Evolutionary conservation across 2,888 invertebrate species (phyloP).

Genomic region (Lithophane ornitopus): DNA sequence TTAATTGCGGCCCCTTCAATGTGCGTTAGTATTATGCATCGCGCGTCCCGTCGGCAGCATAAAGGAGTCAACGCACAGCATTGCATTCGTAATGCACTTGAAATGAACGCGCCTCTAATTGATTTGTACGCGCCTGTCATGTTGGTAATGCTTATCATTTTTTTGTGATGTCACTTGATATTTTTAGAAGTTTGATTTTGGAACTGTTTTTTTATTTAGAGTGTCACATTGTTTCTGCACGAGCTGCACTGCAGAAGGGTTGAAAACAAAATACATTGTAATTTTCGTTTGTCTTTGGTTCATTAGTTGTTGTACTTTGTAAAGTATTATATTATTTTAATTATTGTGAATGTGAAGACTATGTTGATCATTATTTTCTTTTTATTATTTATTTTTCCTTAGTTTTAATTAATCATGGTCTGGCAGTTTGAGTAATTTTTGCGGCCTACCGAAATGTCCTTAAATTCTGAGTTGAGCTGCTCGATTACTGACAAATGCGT

Average conservation of each 20-base stretch:
- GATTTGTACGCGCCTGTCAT: constrained; percentile 64
- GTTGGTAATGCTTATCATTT: constrained; percentile 54
- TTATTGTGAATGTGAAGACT: too few relatives aligned
- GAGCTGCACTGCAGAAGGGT: not conserved
- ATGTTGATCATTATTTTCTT: too few relatives aligned
- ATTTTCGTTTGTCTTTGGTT: not conserved
- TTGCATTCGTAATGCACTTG: constrained; percentile 66
- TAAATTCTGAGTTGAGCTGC: too few relatives aligned
- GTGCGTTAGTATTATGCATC: constrained; percentile 57
- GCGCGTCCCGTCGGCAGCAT: constrained; percentile 61
- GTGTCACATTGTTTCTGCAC: constrained; percentile 1
- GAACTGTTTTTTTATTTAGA: not conserved
- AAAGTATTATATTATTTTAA: too few relatives aligned
- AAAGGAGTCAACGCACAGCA: constrained; percentile 48
- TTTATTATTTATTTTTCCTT: too few relatives aligned
- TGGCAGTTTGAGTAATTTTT: too few relatives aligned
- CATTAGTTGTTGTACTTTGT: too few relatives aligned
- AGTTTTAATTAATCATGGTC: too few relatives aligned
- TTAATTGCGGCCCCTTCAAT: constrained; percentile 60
- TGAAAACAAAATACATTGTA: not conserved
- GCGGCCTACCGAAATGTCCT: too few relatives aligned
- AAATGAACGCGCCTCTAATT: constrained; percentile 65
- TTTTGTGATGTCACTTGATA: constrained; percentile 39
- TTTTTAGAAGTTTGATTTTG: constrained; percentile 27
- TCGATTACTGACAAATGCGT: too few relatives aligned